Base-by-base conservation (phyloP, 1,140 invertebrate genomes). In the Dufourea novaeangliae region DNA sequence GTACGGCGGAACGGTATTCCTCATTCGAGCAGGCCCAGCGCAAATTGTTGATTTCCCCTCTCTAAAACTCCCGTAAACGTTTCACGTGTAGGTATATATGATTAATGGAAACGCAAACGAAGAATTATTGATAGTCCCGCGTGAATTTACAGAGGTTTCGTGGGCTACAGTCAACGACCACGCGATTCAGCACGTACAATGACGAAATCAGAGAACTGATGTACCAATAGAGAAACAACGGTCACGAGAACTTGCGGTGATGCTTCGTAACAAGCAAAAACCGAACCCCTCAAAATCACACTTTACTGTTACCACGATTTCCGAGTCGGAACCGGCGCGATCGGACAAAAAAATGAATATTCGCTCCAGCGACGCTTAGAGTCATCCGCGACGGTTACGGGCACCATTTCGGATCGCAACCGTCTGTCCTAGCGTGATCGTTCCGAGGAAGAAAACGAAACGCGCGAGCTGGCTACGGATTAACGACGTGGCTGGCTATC, bases 41-140 rank as follows among this genome's bases (percentile, higher is more conserved):
- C 78, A 63, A 83, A 81, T 86, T 69, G 66, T 83, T 73, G 27
- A 71, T 75, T 71, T 50, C 20, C 20, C 20, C 20, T 39, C 44
- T 32, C 12, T 37, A 14, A 12, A 61, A 14, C 25, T 22, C 29
- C 6, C 12, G 12, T 67, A 44, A 32, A 59, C 20, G 27, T 14
- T n/a, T n/a, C n/a, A n/a, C n/a, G n/a, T n/a, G n/a, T n/a, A n/a
- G n/a, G n/a, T 37, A 44, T 44, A 25, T 10, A 5, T 14, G 10
- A 44, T 74, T 17, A 44, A 59, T 1, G 25, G 25, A 25, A 4
- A 72, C 20, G n/a, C n/a, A n/a, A n/a, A n/a, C n/a, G n/a, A n/a
- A n/a, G n/a, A n/a, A 20, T 27, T 54, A 11, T 54, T 27, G 20
- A 50, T n/a, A 1, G n/a, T n/a, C 20, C 12, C 25, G 27, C 54